Evolutionary conservation across 2,113 vertebrate species (phyloP).

Genomic region (Clarias magur): DNA sequence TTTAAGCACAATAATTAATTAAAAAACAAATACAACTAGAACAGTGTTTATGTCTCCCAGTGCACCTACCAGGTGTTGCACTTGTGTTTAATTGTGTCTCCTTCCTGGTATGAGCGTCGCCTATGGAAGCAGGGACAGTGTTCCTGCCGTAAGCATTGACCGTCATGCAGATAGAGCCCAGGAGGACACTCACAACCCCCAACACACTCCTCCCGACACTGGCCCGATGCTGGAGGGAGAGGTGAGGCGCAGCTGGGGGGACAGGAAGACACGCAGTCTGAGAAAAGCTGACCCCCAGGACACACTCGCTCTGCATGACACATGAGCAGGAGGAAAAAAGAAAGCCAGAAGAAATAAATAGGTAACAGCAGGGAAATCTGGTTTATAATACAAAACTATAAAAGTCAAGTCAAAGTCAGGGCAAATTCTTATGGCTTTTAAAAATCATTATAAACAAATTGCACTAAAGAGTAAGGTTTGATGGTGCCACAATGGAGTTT

Average conservation of each 20-base stretch:
- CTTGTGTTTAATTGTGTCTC: conserved; percentile 75
- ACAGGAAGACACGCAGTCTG: conserved; percentile 84
- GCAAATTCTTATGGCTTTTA: not conserved
- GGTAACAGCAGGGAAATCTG: not conserved
- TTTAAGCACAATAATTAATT: not conserved
- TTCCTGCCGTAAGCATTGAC: conserved; percentile 70
- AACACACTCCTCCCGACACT: conserved; percentile 81
- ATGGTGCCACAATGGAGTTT: not conserved
- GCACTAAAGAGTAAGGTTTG: not conserved
- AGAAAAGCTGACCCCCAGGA: conserved; percentile 74
- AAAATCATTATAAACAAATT: not conserved
- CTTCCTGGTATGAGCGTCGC: conserved; percentile 71
- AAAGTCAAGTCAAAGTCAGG: not conserved
- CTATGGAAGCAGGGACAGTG: conserved; percentile 84
- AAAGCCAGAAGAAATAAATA: not conserved
- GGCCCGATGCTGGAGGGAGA: conserved; percentile 43
- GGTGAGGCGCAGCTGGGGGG: conserved; percentile 76
- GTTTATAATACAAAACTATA: not conserved
- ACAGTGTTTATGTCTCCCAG: not conserved
- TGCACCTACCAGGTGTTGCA: conserved; percentile 83
- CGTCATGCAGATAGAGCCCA: conserved; percentile 74
- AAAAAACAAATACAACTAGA: not conserved
- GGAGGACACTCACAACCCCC: conserved; percentile 82
- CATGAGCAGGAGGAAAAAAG: not conserved
- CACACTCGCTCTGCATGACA: conserved; percentile 74